phyloP scores from a whole-genome alignment of 2,113 vertebrate genomes.

The Limanda limanda region DNA sequence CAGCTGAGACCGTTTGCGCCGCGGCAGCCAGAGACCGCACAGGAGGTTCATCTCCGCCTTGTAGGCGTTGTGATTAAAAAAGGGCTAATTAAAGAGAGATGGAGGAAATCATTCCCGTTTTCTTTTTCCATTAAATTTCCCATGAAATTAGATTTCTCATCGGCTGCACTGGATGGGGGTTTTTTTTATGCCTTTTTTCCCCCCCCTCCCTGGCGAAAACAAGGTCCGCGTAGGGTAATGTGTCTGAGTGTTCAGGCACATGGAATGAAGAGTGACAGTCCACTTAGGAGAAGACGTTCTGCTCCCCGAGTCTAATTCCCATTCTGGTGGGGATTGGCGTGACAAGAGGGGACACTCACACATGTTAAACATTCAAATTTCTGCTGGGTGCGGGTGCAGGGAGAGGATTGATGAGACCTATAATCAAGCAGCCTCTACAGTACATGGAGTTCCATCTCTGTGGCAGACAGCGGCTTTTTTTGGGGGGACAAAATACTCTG shows the following conservation, averaged over 20 bases:
- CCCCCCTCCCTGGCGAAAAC: constrained; percentile 7
- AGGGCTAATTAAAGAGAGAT: constrained; percentile 74
- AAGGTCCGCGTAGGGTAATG: constrained; percentile 7
- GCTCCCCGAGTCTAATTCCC: constrained; percentile 63
- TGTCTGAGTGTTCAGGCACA: constrained; percentile 5
- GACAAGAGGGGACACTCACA: constrained; percentile 39
- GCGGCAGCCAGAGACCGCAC: constrained; percentile 21
- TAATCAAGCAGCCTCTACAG: constrained; percentile 11
- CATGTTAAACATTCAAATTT: constrained; percentile 43
- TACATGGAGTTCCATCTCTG: neutral
- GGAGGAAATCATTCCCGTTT: constrained; percentile 52
- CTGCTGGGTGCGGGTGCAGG: neutral
- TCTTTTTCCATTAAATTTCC: constrained; percentile 68
- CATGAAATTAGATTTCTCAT: constrained; percentile 76
- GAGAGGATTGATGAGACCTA: neutral
- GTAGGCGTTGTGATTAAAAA: constrained; percentile 67
- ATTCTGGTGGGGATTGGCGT: constrained; percentile 26
- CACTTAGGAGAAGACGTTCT: constrained; percentile 67
- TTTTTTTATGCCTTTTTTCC: constrained; percentile 13
- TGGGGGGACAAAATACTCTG: neutral
- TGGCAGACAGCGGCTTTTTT: neutral
- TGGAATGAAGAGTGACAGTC: constrained; percentile 69
- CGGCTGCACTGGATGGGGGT: constrained; percentile 32
- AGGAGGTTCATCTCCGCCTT: constrained; percentile 32
- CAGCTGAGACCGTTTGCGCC: constrained; percentile 31